Evolutionary conservation across 2,888 invertebrate genomes (phyloP), one percentile per base, ranked within the genome.

Genomic region (Drosophila kambysellisi): DNA sequence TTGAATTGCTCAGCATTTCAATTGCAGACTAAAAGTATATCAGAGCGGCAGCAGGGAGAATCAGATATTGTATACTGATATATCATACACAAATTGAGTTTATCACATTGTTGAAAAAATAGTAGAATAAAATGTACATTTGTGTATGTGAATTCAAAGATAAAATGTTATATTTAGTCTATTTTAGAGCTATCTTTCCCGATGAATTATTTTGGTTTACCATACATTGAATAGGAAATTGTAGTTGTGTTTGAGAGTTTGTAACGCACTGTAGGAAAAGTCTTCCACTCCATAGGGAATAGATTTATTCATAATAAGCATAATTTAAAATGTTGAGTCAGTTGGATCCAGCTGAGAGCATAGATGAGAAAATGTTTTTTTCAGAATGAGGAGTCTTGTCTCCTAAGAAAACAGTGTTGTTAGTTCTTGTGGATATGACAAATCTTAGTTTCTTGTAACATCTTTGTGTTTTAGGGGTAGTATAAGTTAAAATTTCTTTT

Each of bases 1-100:
- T 43, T 46, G 17, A 48, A 66, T 46, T 54, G 66, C 20, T 50
- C 37, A 17, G 37, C 58, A 66, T 58, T 70, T 76, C 58, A 82
- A 82, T 67, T 79, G 63, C 66, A 33, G 64, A 50, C 57, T 43
- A 67, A 56, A 63, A 67, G 53, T 51, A 68, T 62, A 73, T 63
- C 30, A 30, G n/a, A n/a, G n/a, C n/a, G n/a, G n/a, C n/a, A n/a
- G n/a, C n/a, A n/a, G n/a, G n/a, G n/a, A 39, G 20, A 46, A 46
- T 15, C 46, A 25, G 15, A 25, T 46, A 25, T 25, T 25, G 46
- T 46, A 43, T 43, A 20, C 15, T 15, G 25, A 46, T 25, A 46
- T 46, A 46, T 46, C 25, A 46, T 25, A 15, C 46, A 15, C 46
- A 25, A 46, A 20, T 46, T 15, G 4, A 15, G 46, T 20, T 5